Evolutionary conservation across 2,888 invertebrate species (phyloP).

Genomic region (Hyposoter dolosus): DNA sequence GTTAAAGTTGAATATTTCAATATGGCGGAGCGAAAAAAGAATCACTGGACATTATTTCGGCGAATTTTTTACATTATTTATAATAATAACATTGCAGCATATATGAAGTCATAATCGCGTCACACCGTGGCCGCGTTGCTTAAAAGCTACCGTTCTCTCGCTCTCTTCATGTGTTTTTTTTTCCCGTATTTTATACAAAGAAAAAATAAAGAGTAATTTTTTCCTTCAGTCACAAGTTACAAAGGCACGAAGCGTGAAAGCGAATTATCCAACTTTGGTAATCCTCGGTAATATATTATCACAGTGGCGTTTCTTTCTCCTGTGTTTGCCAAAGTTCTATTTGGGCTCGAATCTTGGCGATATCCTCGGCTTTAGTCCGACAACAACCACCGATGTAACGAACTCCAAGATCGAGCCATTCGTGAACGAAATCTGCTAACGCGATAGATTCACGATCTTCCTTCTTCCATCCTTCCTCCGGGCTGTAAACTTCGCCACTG

Average conservation of each 20-base stretch:
- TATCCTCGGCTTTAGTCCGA: conserved; percentile 93
- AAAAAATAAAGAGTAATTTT: conserved; percentile 45
- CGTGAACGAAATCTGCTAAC: conserved; percentile 90
- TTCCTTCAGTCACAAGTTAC: conserved; percentile 49
- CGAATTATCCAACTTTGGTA: background rate
- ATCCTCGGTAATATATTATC: conserved; percentile 16
- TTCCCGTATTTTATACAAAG: conserved; percentile 34
- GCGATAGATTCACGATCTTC: conserved; percentile 88
- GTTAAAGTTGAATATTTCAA: conserved; percentile 32
- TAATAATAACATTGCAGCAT: background rate
- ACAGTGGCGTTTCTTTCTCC: conserved; percentile 68
- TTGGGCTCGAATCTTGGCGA: conserved; percentile 89
- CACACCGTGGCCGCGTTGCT: too few relatives aligned
- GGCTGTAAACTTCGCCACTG: conserved; percentile 93
- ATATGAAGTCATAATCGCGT: background rate
- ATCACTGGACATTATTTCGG: background rate
- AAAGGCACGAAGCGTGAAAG: conserved; percentile 60
- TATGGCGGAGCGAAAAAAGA: conserved; percentile 29
- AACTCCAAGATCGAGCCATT: conserved; percentile 94
- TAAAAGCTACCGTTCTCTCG: background rate
- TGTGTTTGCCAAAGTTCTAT: conserved; percentile 85
- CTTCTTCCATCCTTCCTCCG: conserved; percentile 87
- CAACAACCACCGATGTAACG: conserved; percentile 97
- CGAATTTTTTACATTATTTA: background rate
- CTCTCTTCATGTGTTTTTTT: background rate